Percentiles rank a stretch among this genome's conserved stretches.
These are phyloP conservation scores for Pocillopora verrucosa DNA, from an alignment of 64 coral and sea anemone species.

Conservation along the genomic window DNA sequence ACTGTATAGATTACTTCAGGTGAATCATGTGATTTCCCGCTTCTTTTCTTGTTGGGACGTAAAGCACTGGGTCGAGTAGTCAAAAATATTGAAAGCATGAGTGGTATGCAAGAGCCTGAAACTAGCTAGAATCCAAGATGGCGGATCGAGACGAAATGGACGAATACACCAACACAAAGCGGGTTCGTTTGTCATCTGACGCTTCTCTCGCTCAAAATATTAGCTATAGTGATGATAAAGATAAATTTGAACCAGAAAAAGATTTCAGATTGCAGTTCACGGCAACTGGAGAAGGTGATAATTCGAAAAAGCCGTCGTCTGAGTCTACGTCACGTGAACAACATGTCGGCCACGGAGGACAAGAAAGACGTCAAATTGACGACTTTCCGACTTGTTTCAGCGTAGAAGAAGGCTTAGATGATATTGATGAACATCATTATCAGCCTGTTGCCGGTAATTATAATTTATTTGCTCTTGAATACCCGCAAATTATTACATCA, in stretches of 20 bases:
- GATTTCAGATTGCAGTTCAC: background rate
- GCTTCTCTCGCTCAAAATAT: slow-evolving; percentile 1
- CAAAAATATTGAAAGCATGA: background rate
- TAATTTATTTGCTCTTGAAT: background rate
- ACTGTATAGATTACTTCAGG: no score
- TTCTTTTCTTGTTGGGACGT: background rate
- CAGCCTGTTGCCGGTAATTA: slow-evolving; percentile 85
- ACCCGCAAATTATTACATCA: background rate
- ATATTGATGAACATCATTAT: slow-evolving; percentile 79
- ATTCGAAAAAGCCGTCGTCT: background rate
- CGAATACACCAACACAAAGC: slow-evolving; percentile 57
- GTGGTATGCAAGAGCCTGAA: background rate
- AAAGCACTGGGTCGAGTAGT: slow-evolving; percentile 1
- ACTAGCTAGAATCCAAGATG: slow-evolving; percentile 76
- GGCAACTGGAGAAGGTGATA: slow-evolving; percentile 13
- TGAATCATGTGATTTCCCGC: no score
- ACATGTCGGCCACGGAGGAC: slow-evolving; percentile 51
- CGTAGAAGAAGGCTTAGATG: slow-evolving; percentile 61
- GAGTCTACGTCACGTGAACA: slow-evolving; percentile 57
- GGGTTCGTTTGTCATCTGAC: slow-evolving; percentile 81
- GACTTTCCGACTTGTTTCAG: slow-evolving; percentile 88
- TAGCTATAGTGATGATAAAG: background rate
- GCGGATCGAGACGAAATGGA: slow-evolving; percentile 53
- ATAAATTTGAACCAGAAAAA: slow-evolving; percentile 1
- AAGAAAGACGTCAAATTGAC: slow-evolving; percentile 60